Conservation (phyloP, 2,888 invertebrate species). For the Pogonocherus hispidulus region DNA sequence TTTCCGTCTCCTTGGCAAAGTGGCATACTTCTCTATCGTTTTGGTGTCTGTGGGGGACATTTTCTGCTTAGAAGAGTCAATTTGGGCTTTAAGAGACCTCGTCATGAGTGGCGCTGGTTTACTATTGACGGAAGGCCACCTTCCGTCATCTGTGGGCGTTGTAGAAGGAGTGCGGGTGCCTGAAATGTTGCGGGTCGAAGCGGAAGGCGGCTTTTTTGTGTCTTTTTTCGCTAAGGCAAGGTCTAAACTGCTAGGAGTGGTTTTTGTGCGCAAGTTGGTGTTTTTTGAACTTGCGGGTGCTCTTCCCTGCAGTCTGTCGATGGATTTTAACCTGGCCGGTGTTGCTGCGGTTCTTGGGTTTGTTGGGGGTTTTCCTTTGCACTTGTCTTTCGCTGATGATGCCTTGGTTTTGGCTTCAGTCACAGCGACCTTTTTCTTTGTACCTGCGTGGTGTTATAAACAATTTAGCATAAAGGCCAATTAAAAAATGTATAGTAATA, state of each 20-base stretch:
- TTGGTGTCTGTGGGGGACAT: conserved; percentile 66
- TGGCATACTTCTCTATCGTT: conserved; percentile 82
- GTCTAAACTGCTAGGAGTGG: conserved; percentile 58
- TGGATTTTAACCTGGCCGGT: conserved; percentile 70
- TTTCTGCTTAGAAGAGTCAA: conserved; percentile 59
- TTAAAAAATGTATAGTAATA: too few relatives aligned
- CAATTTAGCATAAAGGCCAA: too few relatives aligned
- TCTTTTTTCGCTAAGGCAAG: conserved; percentile 48
- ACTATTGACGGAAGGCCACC: conserved; percentile 76
- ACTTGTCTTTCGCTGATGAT: conserved; percentile 52
- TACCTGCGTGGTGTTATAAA: too few relatives aligned
- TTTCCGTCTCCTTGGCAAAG: conserved; percentile 81
- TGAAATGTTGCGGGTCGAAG: conserved; percentile 45
- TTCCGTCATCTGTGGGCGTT: conserved; percentile 78
- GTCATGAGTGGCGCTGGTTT: conserved; percentile 65
- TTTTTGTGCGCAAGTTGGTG: conserved; percentile 54
- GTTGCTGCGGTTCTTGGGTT: conserved; percentile 56
- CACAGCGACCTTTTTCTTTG: conserved; percentile 52
- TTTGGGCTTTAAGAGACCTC: conserved; percentile 44
- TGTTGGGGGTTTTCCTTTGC: conserved; percentile 60
- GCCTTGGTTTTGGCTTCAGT: conserved; percentile 63
- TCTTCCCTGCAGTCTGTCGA: conserved; percentile 55
- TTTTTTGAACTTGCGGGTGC: conserved; percentile 59
- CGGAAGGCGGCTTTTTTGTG: conserved; percentile 38
- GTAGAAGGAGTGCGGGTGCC: conserved; percentile 68